These are phyloP conservation scores for Panzeria rudis DNA, from an alignment of 2,888 invertebrate species.

Conservation along the genomic window DNA sequence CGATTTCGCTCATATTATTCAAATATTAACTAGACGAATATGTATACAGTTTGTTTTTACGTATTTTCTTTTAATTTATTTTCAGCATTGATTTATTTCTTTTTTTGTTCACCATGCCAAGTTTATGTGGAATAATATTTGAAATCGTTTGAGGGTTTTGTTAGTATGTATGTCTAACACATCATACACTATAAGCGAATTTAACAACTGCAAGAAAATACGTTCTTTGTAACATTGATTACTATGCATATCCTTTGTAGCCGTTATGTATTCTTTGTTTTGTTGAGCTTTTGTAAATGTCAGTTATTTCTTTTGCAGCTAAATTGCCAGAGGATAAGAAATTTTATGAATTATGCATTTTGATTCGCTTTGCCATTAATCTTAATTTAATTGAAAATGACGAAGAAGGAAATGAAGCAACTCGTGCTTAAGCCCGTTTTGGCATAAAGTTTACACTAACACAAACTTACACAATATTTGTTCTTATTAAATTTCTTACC, in stretches of 20 bases:
- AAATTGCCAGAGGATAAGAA: slow-evolving; percentile 53
- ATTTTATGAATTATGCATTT: slow-evolving; percentile 70
- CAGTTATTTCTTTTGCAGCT: slow-evolving; percentile 55
- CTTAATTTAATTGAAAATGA: slow-evolving; percentile 72
- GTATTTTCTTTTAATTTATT: neutral
- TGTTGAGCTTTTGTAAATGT: slow-evolving; percentile 32
- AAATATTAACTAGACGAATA: slow-evolving; percentile 23
- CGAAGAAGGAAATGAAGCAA: slow-evolving; percentile 48
- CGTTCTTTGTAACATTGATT: slow-evolving; percentile 55
- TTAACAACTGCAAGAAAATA: slow-evolving; percentile 5
- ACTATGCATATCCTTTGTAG: slow-evolving; percentile 56
- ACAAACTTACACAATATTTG: neutral
- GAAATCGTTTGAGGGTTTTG: slow-evolving; percentile 21
- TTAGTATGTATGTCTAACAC: neutral
- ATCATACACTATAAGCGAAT: slow-evolving; percentile 2
- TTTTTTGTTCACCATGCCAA: slow-evolving; percentile 23
- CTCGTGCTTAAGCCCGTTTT: slow-evolving; percentile 55
- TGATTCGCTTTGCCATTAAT: slow-evolving; percentile 66
- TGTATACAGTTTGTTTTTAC: neutral
- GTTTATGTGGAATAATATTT: slow-evolving; percentile 14
- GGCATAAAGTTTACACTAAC: neutral
- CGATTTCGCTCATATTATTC: neutral
- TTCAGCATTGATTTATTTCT: slow-evolving; percentile 53
- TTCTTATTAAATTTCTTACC: neutral
- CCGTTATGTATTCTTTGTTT: slow-evolving; percentile 27